A percentile compares a stretch with the other conserved stretches of the same genome.
Conservation (phyloP, 2,113 vertebrate genomes). For the Equus quagga region DNA sequence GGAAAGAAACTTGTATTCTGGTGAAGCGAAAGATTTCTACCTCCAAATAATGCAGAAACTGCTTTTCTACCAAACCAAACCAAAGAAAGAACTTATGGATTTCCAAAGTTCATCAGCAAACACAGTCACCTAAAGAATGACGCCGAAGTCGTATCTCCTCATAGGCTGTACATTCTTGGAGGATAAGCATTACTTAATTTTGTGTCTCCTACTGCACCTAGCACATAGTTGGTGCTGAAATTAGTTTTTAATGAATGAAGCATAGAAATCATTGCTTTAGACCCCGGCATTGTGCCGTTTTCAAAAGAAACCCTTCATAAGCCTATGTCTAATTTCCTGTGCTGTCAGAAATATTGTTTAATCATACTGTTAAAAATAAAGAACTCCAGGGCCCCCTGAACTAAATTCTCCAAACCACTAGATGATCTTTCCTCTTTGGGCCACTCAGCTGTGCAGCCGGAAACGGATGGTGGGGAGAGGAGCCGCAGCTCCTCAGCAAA, state of each 20-base stretch:
- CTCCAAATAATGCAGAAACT: not conserved
- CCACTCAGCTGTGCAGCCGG: slow-evolving; percentile 73
- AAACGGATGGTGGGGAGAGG: not conserved
- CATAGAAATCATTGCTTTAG: not conserved
- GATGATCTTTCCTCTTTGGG: slow-evolving; percentile 61
- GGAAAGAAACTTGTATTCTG: not conserved
- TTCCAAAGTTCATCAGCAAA: not conserved
- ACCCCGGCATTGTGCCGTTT: not conserved
- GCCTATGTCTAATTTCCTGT: slow-evolving; percentile 38
- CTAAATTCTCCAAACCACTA: slow-evolving; percentile 40
- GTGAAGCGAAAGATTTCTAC: not conserved
- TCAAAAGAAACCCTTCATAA: slow-evolving; percentile 22
- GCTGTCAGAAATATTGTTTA: slow-evolving; percentile 56
- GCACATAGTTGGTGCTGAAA: not conserved
- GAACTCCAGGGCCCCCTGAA: not conserved
- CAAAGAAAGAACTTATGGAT: not conserved
- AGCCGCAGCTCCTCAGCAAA: not conserved
- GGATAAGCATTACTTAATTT: not conserved
- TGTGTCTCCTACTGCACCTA: not conserved
- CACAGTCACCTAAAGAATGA: not conserved
- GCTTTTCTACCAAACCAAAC: not conserved
- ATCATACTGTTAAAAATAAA: slow-evolving; percentile 66
- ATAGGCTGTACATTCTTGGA: not conserved
- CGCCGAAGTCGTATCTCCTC: not conserved
- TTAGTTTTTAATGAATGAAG: slow-evolving; percentile 31